Conservation (phyloP, 1,140 invertebrate species). For the Doryteuthis pealeii region DNA sequence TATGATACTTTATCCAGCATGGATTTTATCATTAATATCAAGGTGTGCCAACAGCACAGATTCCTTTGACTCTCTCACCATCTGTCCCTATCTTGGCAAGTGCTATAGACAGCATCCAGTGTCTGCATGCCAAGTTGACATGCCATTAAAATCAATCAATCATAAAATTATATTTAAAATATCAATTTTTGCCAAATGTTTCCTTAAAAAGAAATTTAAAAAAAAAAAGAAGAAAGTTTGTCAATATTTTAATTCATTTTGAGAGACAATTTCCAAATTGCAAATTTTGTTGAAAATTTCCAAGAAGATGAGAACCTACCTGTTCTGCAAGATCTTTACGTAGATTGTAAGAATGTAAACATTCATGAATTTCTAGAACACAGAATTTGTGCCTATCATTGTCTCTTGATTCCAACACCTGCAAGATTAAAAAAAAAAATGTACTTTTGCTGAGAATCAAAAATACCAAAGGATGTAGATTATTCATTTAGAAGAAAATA, state of each 20-base stretch:
- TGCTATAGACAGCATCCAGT: no score
- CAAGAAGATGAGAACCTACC: conserved; percentile 63
- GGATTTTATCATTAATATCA: no score
- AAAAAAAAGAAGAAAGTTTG: not conserved
- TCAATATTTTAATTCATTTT: no score
- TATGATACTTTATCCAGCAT: no score
- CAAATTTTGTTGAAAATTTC: not conserved
- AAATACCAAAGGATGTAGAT: not conserved
- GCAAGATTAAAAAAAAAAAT: conserved; percentile 49
- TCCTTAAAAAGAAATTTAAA: not conserved
- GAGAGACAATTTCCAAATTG: not conserved
- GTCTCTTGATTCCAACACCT: conserved; percentile 65
- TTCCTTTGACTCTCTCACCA: no score
- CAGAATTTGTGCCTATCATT: conserved; percentile 81
- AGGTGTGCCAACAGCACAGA: no score
- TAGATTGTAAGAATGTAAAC: conserved; percentile 91
- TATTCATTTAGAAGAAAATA: not conserved
- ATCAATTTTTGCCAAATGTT: no score
- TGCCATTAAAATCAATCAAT: no score
- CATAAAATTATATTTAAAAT: no score
- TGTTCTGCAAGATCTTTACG: conserved; percentile 86
- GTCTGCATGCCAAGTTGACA: no score
- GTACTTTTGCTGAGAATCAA: not conserved
- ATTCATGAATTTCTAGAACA: conserved; percentile 90
- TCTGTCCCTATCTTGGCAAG: no score